Percentiles rank a stretch among this genome's conserved stretches.
Conservation (phyloP, 1,140 invertebrate genomes). For the Copidosoma floridanum region DNA sequence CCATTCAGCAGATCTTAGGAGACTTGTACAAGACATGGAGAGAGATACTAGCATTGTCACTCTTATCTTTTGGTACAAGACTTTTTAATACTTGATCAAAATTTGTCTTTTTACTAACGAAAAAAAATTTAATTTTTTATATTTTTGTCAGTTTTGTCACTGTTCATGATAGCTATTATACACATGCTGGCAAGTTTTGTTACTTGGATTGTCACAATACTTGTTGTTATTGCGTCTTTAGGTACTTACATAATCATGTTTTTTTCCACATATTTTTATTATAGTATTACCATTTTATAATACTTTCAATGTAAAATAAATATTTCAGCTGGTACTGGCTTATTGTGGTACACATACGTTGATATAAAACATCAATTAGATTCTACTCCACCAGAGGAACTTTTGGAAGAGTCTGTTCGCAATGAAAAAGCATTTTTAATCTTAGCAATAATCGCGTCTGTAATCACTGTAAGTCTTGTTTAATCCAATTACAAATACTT, state of each 20-base stretch:
- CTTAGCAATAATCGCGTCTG: constrained; percentile 83
- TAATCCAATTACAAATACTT: not conserved
- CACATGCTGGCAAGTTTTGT: constrained; percentile 80
- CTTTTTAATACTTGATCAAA: not conserved
- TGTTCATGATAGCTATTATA: constrained; percentile 79
- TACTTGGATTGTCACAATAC: constrained; percentile 82
- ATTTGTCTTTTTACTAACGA: not conserved
- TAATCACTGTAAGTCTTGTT: constrained; percentile 71
- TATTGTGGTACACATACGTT: constrained; percentile 88
- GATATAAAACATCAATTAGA: constrained; percentile 73
- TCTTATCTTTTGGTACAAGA: constrained; percentile 73
- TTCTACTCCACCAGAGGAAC: constrained; percentile 56
- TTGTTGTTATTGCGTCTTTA: constrained; percentile 73
- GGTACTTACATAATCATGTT: constrained; percentile 49
- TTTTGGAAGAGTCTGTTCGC: constrained; percentile 75
- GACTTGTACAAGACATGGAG: constrained; percentile 86
- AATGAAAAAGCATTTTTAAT: constrained; percentile 83
- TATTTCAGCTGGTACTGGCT: constrained; percentile 65
- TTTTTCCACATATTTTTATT: not conserved
- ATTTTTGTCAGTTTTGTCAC: constrained; percentile 73
- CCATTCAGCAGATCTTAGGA: constrained; percentile 80
- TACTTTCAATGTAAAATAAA: constrained; percentile 10
- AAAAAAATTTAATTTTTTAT: constrained; percentile 30
- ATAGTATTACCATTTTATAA: constrained; percentile 7
- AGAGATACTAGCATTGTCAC: constrained; percentile 78